Conservation (phyloP, 2,888 invertebrate species). For the Eubasilissa splendida region DNA sequence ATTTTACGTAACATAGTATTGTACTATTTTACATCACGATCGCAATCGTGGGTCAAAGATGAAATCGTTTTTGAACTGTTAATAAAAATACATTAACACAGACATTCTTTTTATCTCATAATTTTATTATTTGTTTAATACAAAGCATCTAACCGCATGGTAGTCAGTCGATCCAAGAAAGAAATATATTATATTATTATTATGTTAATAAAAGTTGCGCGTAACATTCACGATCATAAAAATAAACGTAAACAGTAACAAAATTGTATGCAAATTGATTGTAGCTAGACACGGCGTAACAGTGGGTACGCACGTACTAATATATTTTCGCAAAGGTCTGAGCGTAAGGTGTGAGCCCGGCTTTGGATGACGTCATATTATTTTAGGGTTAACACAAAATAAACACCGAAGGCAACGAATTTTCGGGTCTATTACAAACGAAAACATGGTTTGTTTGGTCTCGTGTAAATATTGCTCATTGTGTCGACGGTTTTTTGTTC, state of each 20-base stretch:
- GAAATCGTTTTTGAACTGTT: too few species aligned
- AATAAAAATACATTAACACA: too few species aligned
- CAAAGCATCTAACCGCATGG: neutral
- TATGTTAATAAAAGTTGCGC: slow-evolving; percentile 18
- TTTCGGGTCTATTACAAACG: slow-evolving; percentile 18
- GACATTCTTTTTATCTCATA: neutral
- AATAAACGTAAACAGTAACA: slow-evolving; percentile 41
- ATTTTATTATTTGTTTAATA: slow-evolving; percentile 19
- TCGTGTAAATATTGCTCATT: neutral
- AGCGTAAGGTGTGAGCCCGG: neutral
- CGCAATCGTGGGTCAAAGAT: too few species aligned
- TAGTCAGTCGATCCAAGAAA: neutral
- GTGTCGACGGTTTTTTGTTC: neutral
- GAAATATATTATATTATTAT: neutral
- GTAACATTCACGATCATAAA: slow-evolving; percentile 30
- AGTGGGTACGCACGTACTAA: neutral
- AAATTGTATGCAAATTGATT: slow-evolving; percentile 45
- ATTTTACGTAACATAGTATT: too few species aligned
- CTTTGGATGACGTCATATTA: slow-evolving; percentile 22
- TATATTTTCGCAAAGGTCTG: neutral
- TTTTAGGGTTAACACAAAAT: slow-evolving; percentile 31
- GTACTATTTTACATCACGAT: too few species aligned
- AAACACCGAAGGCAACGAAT: slow-evolving; percentile 23
- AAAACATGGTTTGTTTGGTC: slow-evolving; percentile 1
- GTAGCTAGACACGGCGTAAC: neutral